Percentiles rank a stretch among this genome's conserved stretches.
These are phyloP conservation scores for Petrosia ficiformis DNA, from an alignment of 37 sponge, comb jelly and placozoan species.

Conservation along the genomic window DNA sequence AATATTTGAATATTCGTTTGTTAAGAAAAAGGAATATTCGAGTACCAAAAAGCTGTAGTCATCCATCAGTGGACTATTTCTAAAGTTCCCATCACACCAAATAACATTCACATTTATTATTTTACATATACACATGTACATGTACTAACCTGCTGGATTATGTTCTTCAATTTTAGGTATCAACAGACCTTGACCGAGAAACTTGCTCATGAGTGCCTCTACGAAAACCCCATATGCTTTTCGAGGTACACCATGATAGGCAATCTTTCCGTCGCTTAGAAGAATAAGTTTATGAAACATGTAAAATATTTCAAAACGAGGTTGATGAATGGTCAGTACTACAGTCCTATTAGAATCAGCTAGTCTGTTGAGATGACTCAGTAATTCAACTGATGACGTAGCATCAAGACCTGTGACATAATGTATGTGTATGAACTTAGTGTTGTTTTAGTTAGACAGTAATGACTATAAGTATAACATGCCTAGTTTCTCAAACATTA, in stretches of 20 bases:
- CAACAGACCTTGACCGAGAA: constrained; percentile 21
- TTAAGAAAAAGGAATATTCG: too few species aligned
- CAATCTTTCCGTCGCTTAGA: constrained; percentile 38
- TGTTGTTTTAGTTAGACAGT: background rate
- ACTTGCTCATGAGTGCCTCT: background rate
- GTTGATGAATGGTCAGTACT: constrained; percentile 70
- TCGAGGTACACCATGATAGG: constrained; percentile 5
- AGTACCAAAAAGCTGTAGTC: too few species aligned
- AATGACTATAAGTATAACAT: background rate
- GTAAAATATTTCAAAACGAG: constrained; percentile 39
- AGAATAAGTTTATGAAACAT: constrained; percentile 51
- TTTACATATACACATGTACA: too few species aligned
- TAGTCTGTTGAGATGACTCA: constrained; percentile 58
- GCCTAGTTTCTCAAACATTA: too few species aligned
- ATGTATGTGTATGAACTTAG: background rate
- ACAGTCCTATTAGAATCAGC: constrained; percentile 61
- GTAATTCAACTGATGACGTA: constrained; percentile 58
- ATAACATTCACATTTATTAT: too few species aligned
- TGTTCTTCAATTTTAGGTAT: constrained; percentile 65
- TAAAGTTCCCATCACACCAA: too few species aligned
- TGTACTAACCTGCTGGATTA: constrained; percentile 8
- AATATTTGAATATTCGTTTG: too few species aligned
- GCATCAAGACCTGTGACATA: constrained; percentile 64
- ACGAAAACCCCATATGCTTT: constrained; percentile 17
- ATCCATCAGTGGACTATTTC: too few species aligned